Conservation (phyloP, 1,140 invertebrate species). For the Leptinotarsa lineolata region DNA sequence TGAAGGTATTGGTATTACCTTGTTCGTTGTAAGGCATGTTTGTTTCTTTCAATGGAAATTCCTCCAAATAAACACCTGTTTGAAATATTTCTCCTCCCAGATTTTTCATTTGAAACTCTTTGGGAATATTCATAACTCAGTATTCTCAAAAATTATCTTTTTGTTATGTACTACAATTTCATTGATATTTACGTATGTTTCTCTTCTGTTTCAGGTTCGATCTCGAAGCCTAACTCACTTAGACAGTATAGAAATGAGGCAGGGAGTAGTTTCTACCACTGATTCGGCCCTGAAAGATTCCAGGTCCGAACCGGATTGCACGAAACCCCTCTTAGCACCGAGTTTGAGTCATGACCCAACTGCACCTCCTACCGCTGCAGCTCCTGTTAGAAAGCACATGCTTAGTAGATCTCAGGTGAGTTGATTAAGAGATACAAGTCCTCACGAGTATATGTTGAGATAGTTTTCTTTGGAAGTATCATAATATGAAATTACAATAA, state of each 20-base stretch:
- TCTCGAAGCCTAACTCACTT: constrained; percentile 68
- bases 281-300: constrained; percentile 53
- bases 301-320: constrained; percentile 56
- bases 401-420: constrained; percentile 66
- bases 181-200: not conserved
- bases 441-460: not conserved
- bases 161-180: too few species aligned
- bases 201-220: constrained; percentile 61
- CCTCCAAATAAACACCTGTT: too few species aligned
- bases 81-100: too few species aligned
- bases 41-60: too few species aligned
- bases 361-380: constrained; percentile 39
- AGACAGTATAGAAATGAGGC: constrained; percentile 64
- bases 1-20: too few species aligned
- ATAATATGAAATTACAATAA: too few species aligned
- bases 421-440: not conserved
- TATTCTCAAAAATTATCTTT: too few species aligned
- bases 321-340: constrained; percentile 45
- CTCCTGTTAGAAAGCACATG: constrained; percentile 57
- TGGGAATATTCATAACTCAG: too few species aligned
- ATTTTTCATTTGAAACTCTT: too few species aligned
- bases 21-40: too few species aligned
- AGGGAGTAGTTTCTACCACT: constrained; percentile 55
- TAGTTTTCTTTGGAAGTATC: not conserved
- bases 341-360: constrained; percentile 40